Conservation (phyloP, 2,888 invertebrate species). For the Imbricaverruca yamaguchii region DNA sequence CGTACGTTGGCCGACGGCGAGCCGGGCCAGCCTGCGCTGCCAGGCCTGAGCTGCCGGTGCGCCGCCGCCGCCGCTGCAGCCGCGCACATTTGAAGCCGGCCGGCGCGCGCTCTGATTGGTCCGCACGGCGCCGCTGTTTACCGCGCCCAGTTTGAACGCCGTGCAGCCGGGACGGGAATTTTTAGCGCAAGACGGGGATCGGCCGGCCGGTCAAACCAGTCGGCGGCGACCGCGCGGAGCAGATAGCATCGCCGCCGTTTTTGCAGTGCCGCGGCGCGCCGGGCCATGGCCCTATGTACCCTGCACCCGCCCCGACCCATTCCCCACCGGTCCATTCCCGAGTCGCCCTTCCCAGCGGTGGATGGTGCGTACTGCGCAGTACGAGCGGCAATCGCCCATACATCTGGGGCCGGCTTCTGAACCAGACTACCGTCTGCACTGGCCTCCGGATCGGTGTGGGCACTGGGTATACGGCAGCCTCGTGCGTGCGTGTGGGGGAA, state of each 20-base stretch:
- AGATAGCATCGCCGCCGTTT: conserved; percentile 5
- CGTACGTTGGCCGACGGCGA: conserved; percentile 10
- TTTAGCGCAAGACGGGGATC: not conserved
- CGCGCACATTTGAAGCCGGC: not conserved
- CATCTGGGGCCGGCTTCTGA: not conserved
- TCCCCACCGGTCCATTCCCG: not conserved
- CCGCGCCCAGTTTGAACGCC: conserved; percentile 6
- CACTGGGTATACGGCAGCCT: no score
- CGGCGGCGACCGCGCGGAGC: not conserved
- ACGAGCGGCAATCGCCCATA: not conserved
- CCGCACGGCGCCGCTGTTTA: not conserved
- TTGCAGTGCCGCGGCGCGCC: not conserved
- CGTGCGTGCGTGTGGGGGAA: no score
- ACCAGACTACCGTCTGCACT: no score
- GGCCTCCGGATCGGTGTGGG: no score
- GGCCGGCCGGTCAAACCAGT: conserved; percentile 2
- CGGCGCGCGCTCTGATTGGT: not conserved
- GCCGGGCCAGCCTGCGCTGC: not conserved
- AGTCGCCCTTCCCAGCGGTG: no score
- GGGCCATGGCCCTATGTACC: not conserved
- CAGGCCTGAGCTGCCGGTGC: not conserved
- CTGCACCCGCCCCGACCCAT: not conserved
- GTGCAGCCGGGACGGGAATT: not conserved
- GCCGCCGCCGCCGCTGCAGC: not conserved
- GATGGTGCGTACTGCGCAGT: not conserved